Evolutionary conservation across 2,113 vertebrate species (phyloP), one percentile per base, ranked within the genome.

Genomic region (Paraplagusia blochii): DNA sequence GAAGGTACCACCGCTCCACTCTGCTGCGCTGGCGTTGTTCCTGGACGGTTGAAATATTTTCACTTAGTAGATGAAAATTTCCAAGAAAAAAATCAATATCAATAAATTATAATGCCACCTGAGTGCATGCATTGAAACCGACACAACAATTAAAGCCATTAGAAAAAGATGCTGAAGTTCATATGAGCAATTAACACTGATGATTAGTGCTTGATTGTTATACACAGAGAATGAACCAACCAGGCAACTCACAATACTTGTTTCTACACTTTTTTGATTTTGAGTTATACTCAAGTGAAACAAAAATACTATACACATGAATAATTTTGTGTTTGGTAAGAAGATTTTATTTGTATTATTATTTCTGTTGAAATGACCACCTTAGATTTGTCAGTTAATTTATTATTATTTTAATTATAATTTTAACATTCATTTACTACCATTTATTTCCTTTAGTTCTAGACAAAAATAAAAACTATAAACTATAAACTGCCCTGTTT

Each of bases 1-100:
- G 94, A 90, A 48, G 98, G 85, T 61, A 99, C 91, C 88, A 99
- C 82, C 0, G 95, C 91, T 62, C 94, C 94, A 46, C 90, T 92
- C 54, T 89, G 80, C 60, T 93, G 74, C 14, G 59, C 68, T n/a
- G 62, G 45, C 59, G 65, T 68, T 10, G 17, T 11, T 8, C 74
- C 90, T 90, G 72, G 12, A 74, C 57, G 69, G 52, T 76, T 52
- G 22, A 58, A 66, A 75, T 68, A 79, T 13, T 12, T 40, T 10
- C 11, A 78, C 35, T 79, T 58, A 66, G 36, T 42, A 10, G 29
- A 3, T 38, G 18, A 61, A 17, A 2, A 57, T 63, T n/a, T 17
- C 5, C 33, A 51, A 11, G 7, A 35, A 45, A 46, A 46, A 43
- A 36, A 58, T 29, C 8, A 35, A 9, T 18, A 44, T 10, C 7